Evolutionary conservation across 1,140 invertebrate genomes (phyloP).

Genomic region (Drosophila lacertosa): DNA sequence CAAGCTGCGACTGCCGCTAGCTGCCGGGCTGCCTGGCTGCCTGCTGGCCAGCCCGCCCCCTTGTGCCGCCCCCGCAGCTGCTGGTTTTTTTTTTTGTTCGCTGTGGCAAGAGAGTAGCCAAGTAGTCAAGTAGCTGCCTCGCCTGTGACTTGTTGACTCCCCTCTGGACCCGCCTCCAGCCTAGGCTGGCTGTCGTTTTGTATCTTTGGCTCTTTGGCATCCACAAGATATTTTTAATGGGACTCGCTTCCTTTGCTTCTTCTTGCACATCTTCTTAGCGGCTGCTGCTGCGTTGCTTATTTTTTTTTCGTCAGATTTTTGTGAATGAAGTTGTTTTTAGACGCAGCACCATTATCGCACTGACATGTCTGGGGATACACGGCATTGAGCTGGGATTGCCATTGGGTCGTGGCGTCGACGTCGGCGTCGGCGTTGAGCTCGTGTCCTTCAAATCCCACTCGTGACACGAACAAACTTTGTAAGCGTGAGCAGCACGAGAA

Average conservation of each 20-base stretch:
- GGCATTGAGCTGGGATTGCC: conserved; percentile 30
- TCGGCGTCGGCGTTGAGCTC: too few relatives aligned
- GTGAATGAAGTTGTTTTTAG: conserved; percentile 80
- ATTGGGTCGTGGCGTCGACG: neutral
- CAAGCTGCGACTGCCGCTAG: conserved; percentile 12
- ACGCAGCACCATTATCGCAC: conserved; percentile 75
- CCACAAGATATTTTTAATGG: conserved; percentile 82
- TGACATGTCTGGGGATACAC: conserved; percentile 78
- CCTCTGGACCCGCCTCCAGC: neutral
- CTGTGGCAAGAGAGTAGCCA: conserved; percentile 37
- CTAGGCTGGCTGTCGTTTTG: conserved; percentile 29
- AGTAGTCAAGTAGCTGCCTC: conserved; percentile 37
- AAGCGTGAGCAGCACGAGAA: too few relatives aligned
- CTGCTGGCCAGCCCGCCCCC: conserved; percentile 28
- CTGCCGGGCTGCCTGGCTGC: conserved; percentile 26
- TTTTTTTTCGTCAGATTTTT: conserved; percentile 72
- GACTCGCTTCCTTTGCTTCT: conserved; percentile 69
- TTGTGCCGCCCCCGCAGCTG: conserved; percentile 58
- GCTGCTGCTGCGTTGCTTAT: conserved; percentile 12
- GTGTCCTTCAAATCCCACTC: too few relatives aligned
- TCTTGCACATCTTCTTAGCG: conserved; percentile 24
- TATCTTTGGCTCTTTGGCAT: conserved; percentile 72
- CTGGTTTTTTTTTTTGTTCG: too few relatives aligned
- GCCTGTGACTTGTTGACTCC: conserved; percentile 13
- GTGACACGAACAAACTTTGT: too few relatives aligned